Evolutionary conservation across 2,113 vertebrate species (phyloP).

Genomic region (Pterocles orientalis): DNA sequence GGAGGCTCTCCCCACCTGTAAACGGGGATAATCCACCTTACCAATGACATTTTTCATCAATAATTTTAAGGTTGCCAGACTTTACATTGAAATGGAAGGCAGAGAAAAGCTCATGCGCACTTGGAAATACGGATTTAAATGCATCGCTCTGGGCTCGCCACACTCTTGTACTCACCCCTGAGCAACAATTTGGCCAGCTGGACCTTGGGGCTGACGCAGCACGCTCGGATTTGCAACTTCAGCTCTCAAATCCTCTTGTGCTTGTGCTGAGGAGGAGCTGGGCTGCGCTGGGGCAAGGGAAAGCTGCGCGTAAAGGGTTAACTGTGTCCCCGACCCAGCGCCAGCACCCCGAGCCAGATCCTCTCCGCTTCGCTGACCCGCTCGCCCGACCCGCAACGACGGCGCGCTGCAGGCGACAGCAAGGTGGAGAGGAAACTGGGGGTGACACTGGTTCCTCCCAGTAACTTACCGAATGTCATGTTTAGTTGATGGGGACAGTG

Average conservation of each 20-base stretch:
- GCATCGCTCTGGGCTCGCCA: background rate
- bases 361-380: background rate
- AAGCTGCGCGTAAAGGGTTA: background rate
- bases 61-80: background rate
- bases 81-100: background rate
- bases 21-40: background rate
- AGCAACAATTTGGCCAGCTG: background rate
- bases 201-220: background rate
- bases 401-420: background rate
- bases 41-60: background rate
- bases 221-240: background rate
- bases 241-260: background rate
- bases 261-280: background rate
- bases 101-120: fast-evolving
- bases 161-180: fast-evolving
- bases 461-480: background rate
- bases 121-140: background rate
- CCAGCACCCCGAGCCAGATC: background rate
- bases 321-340: background rate
- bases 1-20: background rate
- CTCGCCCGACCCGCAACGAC: fast-evolving
- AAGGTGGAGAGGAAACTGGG: background rate
- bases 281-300: background rate
- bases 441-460: background rate
- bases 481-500: background rate